phyloP scores from a whole-genome alignment of 2,113 vertebrate genomes.

The Tor tambroides region DNA sequence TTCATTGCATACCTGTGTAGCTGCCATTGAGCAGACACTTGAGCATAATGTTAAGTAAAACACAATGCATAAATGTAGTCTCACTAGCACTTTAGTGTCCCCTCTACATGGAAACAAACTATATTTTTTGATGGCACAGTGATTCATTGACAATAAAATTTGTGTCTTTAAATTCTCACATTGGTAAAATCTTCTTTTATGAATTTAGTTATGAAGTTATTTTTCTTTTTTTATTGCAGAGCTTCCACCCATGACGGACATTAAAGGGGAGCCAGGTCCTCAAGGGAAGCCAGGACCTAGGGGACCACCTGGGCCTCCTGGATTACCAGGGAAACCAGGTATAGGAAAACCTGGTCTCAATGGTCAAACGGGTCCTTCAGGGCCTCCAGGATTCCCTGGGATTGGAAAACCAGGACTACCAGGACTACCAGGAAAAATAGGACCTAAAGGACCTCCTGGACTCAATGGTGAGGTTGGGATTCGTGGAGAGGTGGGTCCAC shows the following conservation, averaged over 20 bases:
- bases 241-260: constrained; percentile 87
- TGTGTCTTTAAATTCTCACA: neutral
- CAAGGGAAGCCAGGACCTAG: constrained; percentile 92
- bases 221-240: constrained; percentile 76
- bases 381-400: constrained; percentile 88
- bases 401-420: constrained; percentile 93
- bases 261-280: constrained; percentile 94
- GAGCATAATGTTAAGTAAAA: neutral
- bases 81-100: neutral
- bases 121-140: neutral
- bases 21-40: neutral
- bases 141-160: neutral
- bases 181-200: neutral
- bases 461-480: constrained; percentile 82
- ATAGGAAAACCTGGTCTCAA: constrained; percentile 91
- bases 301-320: constrained; percentile 86
- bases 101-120: neutral
- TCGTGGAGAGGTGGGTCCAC: constrained; percentile 85
- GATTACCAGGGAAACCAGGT: constrained; percentile 92
- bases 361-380: constrained; percentile 88
- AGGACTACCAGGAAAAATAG: constrained; percentile 90
- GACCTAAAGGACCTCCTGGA: constrained; percentile 85
- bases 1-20: neutral
- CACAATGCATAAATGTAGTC: neutral
- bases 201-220: neutral